Conservation (phyloP, 1,140 invertebrate genomes). For the Sarcophaga peregrina region DNA sequence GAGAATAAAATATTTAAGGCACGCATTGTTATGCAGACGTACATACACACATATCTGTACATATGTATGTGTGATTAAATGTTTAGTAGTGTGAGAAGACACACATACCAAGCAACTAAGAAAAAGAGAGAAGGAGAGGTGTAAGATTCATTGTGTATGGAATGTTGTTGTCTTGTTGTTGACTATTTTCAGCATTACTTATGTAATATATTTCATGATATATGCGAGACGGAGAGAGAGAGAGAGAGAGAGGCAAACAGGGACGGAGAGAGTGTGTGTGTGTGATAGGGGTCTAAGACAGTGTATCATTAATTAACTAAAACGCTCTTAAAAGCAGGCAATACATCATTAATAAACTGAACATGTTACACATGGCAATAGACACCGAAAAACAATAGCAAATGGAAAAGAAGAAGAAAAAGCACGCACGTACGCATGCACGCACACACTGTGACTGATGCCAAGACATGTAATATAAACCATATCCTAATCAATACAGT, state of each 20-base stretch:
- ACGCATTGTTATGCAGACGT: slow-evolving; percentile 12
- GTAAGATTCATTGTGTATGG: neutral
- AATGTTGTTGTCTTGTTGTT: neutral
- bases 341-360: slow-evolving; percentile 38
- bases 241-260: too few relatives aligned
- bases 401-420: neutral
- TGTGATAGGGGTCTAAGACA: slow-evolving; percentile 9
- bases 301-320: slow-evolving; percentile 35
- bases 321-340: slow-evolving; percentile 25
- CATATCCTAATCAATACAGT: too few relatives aligned
- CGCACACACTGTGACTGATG: neutral
- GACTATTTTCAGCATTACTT: neutral
- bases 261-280: too few relatives aligned
- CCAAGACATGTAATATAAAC: too few relatives aligned
- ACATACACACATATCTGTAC: neutral
- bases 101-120: neutral
- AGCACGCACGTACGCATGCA: neutral
- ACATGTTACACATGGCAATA: slow-evolving; percentile 26
- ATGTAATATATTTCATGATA: too few relatives aligned
- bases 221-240: too few relatives aligned
- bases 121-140: neutral
- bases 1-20: slow-evolving; percentile 15
- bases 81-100: neutral
- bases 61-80: neutral
- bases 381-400: neutral